Evolutionary conservation across 2,797 vertebrate genomes (phyloP), one percentile per base, ranked within the genome.

Genomic region (Buphagus erythrorhynchus): DNA sequence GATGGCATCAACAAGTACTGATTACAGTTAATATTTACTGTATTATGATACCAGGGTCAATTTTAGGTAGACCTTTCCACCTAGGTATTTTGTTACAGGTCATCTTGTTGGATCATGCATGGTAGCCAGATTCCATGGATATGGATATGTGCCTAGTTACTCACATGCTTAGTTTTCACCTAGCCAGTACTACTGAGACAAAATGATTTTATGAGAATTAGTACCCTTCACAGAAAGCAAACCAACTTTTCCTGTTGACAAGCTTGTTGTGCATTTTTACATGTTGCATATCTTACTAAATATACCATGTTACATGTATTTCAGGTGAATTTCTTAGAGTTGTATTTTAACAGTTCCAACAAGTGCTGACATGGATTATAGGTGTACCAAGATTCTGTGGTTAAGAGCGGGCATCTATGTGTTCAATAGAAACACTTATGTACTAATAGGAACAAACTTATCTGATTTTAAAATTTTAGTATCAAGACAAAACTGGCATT

Each of bases 41-140:
- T 89, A 72, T 77, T 76, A 31, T 21, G 80, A 87, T 81, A 68
- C 77, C 31, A 19, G 46, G 36, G 36, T 94, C 92, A 93, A 63
- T 94, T 96, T 95, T 93, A 91, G 66, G 72, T 81, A 95, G 91
- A 93, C 72, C 79, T 96, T 95, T 92, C 69, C 36, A 72, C 43
- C n/a, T 72, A 90, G 63, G 45, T 89, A 83, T 93, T 91, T 94
- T 88, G 75, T 92, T 96, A 94, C 38, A 88, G 84, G 84, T 94
- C 91, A 86, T 87, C 77, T 79, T 92, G 65, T 68, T 91, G 84
- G 85, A 72, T 93, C 84, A 71, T 38, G 49, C 81, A 19, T 46
- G 51, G 81, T 65, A 83, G 61, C 72, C 86, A 91, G 58, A 92
- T 93, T 74, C 71, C 84, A 18, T 61, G 65, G 77, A 45, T 49